Percentiles rank a stretch among this genome's conserved stretches.
phyloP scores from a whole-genome alignment of 2,888 invertebrate species.

The Cantharis lateralis region DNA sequence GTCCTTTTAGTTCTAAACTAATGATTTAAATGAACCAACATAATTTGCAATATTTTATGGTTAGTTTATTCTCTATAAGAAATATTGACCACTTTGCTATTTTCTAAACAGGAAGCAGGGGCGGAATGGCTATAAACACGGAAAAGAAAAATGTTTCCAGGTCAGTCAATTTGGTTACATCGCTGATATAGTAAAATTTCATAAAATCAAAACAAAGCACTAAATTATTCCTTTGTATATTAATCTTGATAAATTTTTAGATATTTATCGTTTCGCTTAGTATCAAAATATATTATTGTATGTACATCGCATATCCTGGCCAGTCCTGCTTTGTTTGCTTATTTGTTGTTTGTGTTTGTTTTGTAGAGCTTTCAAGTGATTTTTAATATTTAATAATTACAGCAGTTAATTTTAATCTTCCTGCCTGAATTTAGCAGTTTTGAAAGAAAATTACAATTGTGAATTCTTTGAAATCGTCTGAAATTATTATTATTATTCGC shows the following conservation, averaged over 20 bases:
- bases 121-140: neutral
- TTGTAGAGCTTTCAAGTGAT: too few relatives aligned
- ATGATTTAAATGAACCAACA: neutral
- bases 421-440: too few relatives aligned
- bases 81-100: neutral
- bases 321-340: too few relatives aligned
- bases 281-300: too few relatives aligned
- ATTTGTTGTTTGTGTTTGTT: too few relatives aligned
- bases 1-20: neutral
- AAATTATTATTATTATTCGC: too few relatives aligned
- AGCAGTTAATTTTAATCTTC: too few relatives aligned
- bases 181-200: neutral
- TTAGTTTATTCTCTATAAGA: neutral
- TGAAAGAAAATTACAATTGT: too few relatives aligned
- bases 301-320: too few relatives aligned
- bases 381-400: too few relatives aligned
- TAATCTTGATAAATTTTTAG: neutral
- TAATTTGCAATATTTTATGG: neutral
- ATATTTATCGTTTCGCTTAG: too few relatives aligned
- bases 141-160: neutral
- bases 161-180: neutral
- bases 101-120: neutral
- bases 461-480: too few relatives aligned
- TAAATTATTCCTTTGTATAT: neutral
- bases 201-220: neutral